Evolutionary conservation across 2,797 vertebrate species (phyloP), one percentile per base, ranked within the genome.

Genomic region (Myotis pilosus): DNA sequence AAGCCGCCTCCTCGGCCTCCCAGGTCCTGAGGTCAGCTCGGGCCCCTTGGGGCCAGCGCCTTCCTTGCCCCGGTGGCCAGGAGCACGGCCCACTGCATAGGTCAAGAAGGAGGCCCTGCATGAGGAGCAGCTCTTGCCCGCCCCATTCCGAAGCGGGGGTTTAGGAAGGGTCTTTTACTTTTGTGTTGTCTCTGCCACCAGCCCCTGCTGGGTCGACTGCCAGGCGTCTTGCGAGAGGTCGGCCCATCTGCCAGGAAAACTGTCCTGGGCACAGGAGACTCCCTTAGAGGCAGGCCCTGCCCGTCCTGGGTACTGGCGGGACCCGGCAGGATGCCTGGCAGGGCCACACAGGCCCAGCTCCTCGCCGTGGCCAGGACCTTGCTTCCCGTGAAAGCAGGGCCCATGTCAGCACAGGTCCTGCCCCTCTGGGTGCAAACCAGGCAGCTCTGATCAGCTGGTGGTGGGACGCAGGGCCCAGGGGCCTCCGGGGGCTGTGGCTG

Each of bases 361-460:
- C 9, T 10, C 22, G 4, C 60, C 0, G 1, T 2, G n/a, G 13
- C 17, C 2, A 0, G 17, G 0, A 3, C 49, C 16, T 33, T 9
- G 1, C 22, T 19, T 85, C 68, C 3, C 2, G 8, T 1, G n/a
- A 16, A 16, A 68, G 13, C 0, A 1, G 47, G 44, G 47, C 47
- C 47, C 23, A n/a, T 1, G 3, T 51, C 22, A 5, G 80, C 76
- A 85, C 9, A 4, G 49, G 47, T n/a, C 71, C 47, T 10, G 57
- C 57, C 25, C 10, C 7, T 9, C 36, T 55, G 47, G 22, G 62
- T 12, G 0, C 33, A 3, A 44, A 38, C 83, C 25, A 5, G 6
- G 13, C 8, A 28, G 62, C 36, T 51, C 80, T 51, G n/a, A 44
- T 13, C 38, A 6, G 60, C 69, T 5, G 17, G 13, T 68, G 5